Conservation (phyloP, 2,113 vertebrate species). For the Saccopteryx leptura region DNA sequence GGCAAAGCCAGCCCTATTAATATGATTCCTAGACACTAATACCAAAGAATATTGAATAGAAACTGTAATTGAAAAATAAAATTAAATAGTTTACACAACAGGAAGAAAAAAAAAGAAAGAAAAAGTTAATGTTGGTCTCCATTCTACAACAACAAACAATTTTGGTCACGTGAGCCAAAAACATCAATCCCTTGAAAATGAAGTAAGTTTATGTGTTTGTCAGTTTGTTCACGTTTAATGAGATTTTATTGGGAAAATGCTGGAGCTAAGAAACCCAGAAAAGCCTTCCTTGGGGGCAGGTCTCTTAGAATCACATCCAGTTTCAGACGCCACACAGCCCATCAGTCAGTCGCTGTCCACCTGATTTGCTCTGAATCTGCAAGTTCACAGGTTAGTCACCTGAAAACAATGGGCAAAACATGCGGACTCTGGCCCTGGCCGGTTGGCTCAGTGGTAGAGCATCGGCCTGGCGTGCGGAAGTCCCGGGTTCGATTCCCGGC, state of each 20-base stretch:
- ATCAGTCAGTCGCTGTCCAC: background rate
- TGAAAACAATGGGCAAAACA: background rate
- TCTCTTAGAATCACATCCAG: background rate
- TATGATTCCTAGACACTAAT: background rate
- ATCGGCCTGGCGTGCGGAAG: no score
- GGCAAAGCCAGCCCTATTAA: background rate
- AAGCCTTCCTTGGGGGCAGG: background rate
- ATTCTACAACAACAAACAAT: background rate
- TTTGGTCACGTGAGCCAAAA: background rate
- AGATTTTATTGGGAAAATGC: background rate
- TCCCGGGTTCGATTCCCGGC: no score
- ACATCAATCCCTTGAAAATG: background rate
- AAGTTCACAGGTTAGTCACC: background rate
- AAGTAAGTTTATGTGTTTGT: background rate
- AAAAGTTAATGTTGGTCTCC: background rate
- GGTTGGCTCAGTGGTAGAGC: no score
- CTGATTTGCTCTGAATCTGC: background rate
- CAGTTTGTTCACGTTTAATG: background rate
- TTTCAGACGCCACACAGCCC: background rate
- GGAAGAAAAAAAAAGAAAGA: background rate
- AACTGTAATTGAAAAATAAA: background rate
- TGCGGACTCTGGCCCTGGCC: no score
- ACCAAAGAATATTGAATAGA: background rate
- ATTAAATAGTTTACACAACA: background rate
- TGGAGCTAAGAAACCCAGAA: background rate